Evolutionary conservation across 2,888 invertebrate genomes (phyloP), one percentile per base, ranked within the genome.

Genomic region (Eurytoma adleriae): DNA sequence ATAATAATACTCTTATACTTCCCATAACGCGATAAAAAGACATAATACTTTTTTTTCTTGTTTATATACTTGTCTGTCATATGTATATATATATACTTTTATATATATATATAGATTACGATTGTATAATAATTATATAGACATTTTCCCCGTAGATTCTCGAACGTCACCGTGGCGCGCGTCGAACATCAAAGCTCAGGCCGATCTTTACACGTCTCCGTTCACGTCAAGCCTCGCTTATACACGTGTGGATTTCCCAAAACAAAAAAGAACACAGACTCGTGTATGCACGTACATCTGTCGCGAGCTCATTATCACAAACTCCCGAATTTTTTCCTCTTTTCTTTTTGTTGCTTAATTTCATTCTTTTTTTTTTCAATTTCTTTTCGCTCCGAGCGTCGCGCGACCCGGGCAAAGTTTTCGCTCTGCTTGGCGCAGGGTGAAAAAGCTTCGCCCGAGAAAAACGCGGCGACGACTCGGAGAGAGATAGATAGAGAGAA

Each of bases 21-120:
- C 30, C 40, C 78, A 57, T 73, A 78, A 78, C 76, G 76, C 74
- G 74, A 79, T 79, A 79, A 74, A 77, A 73, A 78, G 78, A 81
- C 69, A 52, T 77, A 74, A 75, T 79, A 79, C 20, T 48, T 75
- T 56, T 24, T 7, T 62, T 52, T 24, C 7, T 40, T 40, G 40
- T 40, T 40, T 40, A 40, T 20, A 16, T 59, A 13, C 24, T n/a
- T 57, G 18, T 56, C 18, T 56, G 18, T 56, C 56, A 7, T 16
- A 7, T 40, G 7, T 40, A 40, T 40, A 40, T 40, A 40, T 69
- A 62, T 69, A 67, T 67, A 67, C 48, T 75, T 68, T 50, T 24
- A 74, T 40, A n/a, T 57, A 27, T 56, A 24, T 77, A 56, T 77
- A 52, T 69, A 67, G 59, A 68, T 59, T 70, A 77, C 40, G 67